Base-by-base conservation (phyloP, 2,113 vertebrate species). In the Plectropomus leopardus region DNA sequence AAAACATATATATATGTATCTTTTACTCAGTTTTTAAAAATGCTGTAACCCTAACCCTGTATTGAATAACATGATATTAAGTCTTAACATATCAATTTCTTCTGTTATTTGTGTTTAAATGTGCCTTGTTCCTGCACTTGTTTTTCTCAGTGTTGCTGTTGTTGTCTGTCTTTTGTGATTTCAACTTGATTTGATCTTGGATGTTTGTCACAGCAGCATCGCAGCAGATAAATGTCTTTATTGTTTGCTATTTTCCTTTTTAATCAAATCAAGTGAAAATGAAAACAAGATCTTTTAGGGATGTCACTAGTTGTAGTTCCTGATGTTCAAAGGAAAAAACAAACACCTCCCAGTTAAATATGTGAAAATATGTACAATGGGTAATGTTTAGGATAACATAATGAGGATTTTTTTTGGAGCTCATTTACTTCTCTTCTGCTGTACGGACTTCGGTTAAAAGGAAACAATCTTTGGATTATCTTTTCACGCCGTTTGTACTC, bases 191-290 rank as follows among this genome's bases (percentile, higher is more conserved):
- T 42, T 58, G 42, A 78, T 59, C 48, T 58, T 82, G 24, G 21
- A 55, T 69, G 48, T 68, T 76, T 61, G 40, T 65, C 23, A 63
- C 30, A 23, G 57, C 51, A 53, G 44, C 65, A 28, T 66, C 72
- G 11, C 36, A 40, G 40, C 54, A 58, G 71, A 7, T 23, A 19
- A 14, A 57, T 23, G n/a, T 54, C 5, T 70, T 15, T 19, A 51
- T 36, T 61, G 50, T 28, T 50, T 48, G n/a, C 55, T 50, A 32
- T 77, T 82, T 78, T 44, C 44, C 30, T 59, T 57, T 63, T 75
- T 7, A 68, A 63, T 60, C 34, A 70, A 65, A 30, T 44, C 16
- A 55, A 42, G 47, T 61, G 24, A 21, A 72, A 72, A 63, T 63
- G 24, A 57, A 75, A 59, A 75, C 36, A 45, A 16, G 15, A 11